phyloP scores from a whole-genome alignment of 2,113 vertebrate genomes.

The Lepidothrix coronata region DNA sequence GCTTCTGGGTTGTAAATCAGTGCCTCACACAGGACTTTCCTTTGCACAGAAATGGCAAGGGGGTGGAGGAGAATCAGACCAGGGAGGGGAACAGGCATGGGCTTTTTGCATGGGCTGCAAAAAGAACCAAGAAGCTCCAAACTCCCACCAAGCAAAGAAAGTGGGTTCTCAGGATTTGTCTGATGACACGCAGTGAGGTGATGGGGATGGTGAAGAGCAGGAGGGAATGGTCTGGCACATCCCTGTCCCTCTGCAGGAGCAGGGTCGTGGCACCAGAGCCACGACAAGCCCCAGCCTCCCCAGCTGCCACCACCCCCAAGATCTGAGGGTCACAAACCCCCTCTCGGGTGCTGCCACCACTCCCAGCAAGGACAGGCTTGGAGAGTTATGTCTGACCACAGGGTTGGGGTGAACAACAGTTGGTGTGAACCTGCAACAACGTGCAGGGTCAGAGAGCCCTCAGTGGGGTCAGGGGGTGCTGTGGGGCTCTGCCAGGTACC shows the following conservation, averaged over 20 bases:
- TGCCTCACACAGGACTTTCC: background rate
- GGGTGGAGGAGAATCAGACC: background rate
- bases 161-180: background rate
- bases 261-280: rapidly evolving
- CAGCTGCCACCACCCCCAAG: background rate
- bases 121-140: background rate
- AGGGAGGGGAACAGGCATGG: background rate
- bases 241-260: background rate
- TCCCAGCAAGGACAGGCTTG: background rate
- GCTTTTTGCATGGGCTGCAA: background rate
- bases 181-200: rapidly evolving
- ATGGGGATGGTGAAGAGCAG: background rate
- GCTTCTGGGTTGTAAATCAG: slow-evolving; percentile 55
- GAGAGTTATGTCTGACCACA: background rate
- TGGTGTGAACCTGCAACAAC: background rate
- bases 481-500: background rate
- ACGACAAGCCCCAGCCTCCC: background rate
- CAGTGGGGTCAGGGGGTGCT: background rate
- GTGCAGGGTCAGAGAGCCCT: background rate
- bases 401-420: background rate
- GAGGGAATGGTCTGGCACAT: background rate
- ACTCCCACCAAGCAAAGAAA: rapidly evolving
- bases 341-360: background rate
- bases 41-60: background rate
- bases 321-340: background rate